Evolutionary conservation across 2,113 vertebrate species (phyloP).

Genomic region (Albula goreensis): DNA sequence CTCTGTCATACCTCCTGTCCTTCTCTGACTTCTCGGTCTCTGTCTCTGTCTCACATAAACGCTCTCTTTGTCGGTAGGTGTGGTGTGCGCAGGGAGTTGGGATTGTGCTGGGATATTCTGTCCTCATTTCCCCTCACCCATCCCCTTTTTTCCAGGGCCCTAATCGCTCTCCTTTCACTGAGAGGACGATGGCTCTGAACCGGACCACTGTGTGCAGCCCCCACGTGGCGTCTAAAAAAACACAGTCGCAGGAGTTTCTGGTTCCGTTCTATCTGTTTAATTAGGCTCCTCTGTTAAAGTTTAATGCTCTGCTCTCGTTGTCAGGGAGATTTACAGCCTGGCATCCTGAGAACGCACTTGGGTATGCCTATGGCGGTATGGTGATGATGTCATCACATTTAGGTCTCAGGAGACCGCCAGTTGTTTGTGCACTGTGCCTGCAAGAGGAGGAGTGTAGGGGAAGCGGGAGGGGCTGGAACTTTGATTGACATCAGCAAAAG

Average conservation of each 20-base stretch:
- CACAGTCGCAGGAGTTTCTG: constrained; percentile 48
- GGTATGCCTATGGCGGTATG: background rate
- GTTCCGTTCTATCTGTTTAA: constrained; percentile 48
- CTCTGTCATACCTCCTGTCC: background rate
- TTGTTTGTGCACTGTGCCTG: background rate
- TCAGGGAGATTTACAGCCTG: constrained; percentile 57
- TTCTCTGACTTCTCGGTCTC: background rate
- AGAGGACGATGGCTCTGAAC: background rate
- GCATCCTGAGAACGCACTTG: constrained; percentile 6
- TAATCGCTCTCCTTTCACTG: background rate
- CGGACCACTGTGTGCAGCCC: background rate
- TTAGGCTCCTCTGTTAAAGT: constrained; percentile 61
- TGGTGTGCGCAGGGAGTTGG: too few relatives aligned
- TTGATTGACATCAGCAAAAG: background rate
- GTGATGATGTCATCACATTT: background rate
- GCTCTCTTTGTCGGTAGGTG: too few relatives aligned
- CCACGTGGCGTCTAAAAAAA: constrained; percentile 43
- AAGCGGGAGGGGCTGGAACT: too few relatives aligned
- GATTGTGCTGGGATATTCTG: background rate
- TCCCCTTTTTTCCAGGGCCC: background rate
- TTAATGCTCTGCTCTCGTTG: constrained; percentile 64
- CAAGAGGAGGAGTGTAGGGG: too few relatives aligned
- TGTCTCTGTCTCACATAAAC: background rate
- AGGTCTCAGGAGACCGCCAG: background rate
- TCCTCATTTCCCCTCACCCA: too few relatives aligned